Conservation (phyloP, 2,113 vertebrate species). For the Lophochroa leadbeateri region DNA sequence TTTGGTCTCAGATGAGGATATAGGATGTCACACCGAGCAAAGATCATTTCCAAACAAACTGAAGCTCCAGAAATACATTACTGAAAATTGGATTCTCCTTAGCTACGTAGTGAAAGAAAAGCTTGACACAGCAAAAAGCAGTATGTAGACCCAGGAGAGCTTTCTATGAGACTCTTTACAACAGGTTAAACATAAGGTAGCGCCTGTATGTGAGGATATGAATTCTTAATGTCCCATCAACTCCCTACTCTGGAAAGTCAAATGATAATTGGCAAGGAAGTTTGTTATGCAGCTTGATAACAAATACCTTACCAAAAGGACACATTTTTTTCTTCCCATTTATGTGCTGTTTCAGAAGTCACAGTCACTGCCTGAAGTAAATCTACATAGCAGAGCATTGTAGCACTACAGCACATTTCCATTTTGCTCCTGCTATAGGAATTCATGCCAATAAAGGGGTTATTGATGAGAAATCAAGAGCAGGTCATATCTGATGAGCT, state of each 20-base stretch:
- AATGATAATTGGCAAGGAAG: not conserved
- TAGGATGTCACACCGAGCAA: not conserved
- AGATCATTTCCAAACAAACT: not conserved
- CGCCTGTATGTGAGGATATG: not conserved
- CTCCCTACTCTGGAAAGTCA: not conserved
- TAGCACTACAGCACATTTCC: not conserved
- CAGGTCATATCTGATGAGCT: not conserved
- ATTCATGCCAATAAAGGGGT: not conserved
- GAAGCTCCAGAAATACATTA: not conserved
- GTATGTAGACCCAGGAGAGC: not conserved
- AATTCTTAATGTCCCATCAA: not conserved
- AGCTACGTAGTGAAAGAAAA: not conserved
- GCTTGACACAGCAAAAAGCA: not conserved
- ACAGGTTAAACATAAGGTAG: not conserved
- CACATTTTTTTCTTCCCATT: not conserved
- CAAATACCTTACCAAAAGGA: not conserved
- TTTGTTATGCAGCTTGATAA: not conserved
- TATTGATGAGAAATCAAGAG: not conserved
- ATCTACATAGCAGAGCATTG: not conserved
- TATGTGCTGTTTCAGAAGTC: constrained; percentile 2
- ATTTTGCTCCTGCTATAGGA: not conserved
- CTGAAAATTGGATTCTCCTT: not conserved
- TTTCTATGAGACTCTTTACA: not conserved
- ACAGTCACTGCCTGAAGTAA: not conserved
- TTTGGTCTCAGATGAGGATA: not conserved